phyloP scores from a whole-genome alignment of 2,113 vertebrate species.

The Gobio gobio region DNA sequence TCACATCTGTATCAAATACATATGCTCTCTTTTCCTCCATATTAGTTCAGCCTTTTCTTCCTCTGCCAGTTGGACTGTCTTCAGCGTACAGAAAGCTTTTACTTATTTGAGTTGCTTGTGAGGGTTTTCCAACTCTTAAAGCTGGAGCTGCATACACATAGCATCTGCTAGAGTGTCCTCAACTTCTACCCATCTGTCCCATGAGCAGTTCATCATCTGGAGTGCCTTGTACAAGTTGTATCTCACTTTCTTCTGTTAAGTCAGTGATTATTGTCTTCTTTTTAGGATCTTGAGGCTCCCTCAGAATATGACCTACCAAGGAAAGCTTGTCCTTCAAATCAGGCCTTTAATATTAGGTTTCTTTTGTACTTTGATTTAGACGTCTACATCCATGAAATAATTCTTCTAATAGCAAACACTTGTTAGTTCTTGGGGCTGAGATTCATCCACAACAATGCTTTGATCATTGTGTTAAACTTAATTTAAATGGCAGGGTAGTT shows the following conservation, averaged over 20 bases:
- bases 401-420: background rate
- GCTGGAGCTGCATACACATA: constrained; percentile 26
- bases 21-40: constrained; percentile 33
- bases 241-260: constrained; percentile 20
- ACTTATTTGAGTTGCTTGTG: constrained; percentile 42
- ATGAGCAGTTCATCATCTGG: constrained; percentile 27
- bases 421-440: background rate
- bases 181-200: constrained; percentile 39
- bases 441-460: background rate
- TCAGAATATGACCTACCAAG: background rate
- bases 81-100: constrained; percentile 38
- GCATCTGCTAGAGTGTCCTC: constrained; percentile 15
- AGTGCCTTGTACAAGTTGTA: constrained; percentile 20
- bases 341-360: background rate
- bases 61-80: constrained; percentile 41
- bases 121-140: constrained; percentile 36
- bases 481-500: constrained; percentile 34
- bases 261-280: background rate
- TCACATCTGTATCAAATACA: constrained; percentile 44
- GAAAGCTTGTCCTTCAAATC: background rate
- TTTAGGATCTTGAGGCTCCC: background rate
- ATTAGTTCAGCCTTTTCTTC: constrained; percentile 37
- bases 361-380: constrained; percentile 28
- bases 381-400: background rate
- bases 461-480: constrained; percentile 10